Percentiles rank a stretch among this genome's conserved stretches.
These are phyloP conservation scores for Drosophila nasuta DNA, from an alignment of 1,140 invertebrate genomes.

Conservation along the genomic window DNA sequence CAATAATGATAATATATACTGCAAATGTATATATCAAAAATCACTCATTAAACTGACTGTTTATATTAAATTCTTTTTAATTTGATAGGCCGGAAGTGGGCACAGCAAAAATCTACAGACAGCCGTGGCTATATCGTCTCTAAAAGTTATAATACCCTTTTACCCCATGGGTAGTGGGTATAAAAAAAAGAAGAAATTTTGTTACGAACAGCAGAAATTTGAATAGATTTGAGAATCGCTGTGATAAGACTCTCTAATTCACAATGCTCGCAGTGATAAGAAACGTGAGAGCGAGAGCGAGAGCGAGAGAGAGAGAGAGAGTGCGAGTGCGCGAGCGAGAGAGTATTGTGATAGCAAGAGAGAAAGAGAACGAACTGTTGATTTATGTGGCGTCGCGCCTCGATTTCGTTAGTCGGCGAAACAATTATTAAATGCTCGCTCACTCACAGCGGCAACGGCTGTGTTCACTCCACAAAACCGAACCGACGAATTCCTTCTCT, in stretches of 20 bases:
- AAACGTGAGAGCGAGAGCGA: neutral
- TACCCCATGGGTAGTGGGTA: too few relatives aligned
- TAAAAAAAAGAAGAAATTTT: constrained; percentile 23
- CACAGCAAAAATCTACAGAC: too few relatives aligned
- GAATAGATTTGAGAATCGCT: constrained; percentile 37
- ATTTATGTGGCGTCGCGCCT: neutral
- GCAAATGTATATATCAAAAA: too few relatives aligned
- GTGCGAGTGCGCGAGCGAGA: constrained; percentile 11
- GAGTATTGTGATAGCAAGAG: constrained; percentile 25
- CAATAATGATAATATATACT: too few relatives aligned
- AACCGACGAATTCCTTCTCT: neutral
- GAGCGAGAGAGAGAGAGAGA: neutral
- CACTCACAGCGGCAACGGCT: constrained; percentile 61
- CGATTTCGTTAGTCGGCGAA: constrained; percentile 29
- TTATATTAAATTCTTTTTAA: too few relatives aligned
- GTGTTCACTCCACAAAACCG: constrained; percentile 29
- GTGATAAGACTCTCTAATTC: constrained; percentile 67
- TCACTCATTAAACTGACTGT: too few relatives aligned
- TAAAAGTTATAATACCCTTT: too few relatives aligned
- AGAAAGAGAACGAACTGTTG: constrained; percentile 19
- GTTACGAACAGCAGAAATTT: constrained; percentile 8
- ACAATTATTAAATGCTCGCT: constrained; percentile 62
- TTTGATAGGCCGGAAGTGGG: too few relatives aligned
- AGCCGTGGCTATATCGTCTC: too few relatives aligned
- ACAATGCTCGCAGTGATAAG: constrained; percentile 60